phyloP scores from a whole-genome alignment of 2,888 invertebrate species.

The Drosophila neonasuta region DNA sequence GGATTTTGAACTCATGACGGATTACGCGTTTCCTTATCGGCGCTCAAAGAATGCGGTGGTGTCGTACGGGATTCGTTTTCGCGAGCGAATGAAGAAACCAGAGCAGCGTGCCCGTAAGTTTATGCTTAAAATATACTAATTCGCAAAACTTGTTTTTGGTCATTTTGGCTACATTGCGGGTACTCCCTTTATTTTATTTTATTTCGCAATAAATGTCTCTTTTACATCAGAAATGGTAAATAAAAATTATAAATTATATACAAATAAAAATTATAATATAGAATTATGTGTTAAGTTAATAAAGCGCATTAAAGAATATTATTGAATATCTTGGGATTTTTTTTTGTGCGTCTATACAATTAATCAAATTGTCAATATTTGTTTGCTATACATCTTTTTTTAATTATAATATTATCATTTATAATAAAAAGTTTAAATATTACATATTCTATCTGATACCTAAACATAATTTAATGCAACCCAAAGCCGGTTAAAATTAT shows the following conservation, averaged over 20 bases:
- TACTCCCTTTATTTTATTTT: neutral
- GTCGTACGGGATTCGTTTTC: neutral
- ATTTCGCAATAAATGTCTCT: neutral
- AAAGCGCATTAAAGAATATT: too few species aligned
- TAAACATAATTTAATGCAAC: neutral
- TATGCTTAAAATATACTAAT: neutral
- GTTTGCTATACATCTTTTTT: too few species aligned
- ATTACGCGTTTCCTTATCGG: conserved; percentile 7
- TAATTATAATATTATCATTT: too few species aligned
- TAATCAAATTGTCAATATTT: too few species aligned
- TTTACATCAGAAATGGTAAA: neutral
- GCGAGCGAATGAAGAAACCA: neutral
- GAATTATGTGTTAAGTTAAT: too few species aligned
- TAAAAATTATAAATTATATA: neutral
- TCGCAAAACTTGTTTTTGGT: neutral
- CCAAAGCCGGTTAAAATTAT: neutral
- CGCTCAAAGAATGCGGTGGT: neutral
- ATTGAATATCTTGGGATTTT: too few species aligned
- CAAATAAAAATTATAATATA: neutral
- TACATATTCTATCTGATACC: too few species aligned
- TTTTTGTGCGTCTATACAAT: too few species aligned
- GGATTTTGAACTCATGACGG: conserved; percentile 71
- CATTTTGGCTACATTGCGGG: neutral
- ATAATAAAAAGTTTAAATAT: too few species aligned
- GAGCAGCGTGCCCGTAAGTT: neutral